Evolutionary conservation across 35 echinoderm and acorn worm genomes (phyloP).

Genomic region (Amphiura filiformis): DNA sequence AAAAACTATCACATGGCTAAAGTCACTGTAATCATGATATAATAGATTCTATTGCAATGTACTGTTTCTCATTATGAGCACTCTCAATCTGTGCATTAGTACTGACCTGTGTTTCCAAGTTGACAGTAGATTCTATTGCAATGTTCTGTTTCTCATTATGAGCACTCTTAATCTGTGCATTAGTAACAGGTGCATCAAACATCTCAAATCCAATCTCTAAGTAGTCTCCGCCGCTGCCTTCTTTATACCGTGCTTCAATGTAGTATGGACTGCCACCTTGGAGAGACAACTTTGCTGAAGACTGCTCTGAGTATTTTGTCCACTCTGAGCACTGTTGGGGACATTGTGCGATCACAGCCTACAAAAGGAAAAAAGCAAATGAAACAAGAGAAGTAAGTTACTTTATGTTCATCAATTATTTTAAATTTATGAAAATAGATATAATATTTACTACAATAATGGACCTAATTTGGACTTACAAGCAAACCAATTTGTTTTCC

Average conservation of each 20-base stretch:
- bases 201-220: conserved; percentile 35
- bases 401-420: too few relatives aligned
- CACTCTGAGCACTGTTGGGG: background rate
- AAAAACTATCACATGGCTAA: too few relatives aligned
- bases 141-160: conserved; percentile 39
- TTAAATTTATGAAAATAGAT: too few relatives aligned
- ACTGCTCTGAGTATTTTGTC: background rate
- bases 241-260: conserved; percentile 23
- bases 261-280: conserved; percentile 23
- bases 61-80: conserved; percentile 38
- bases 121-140: conserved; percentile 9
- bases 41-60: conserved; percentile 2
- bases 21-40: too few relatives aligned
- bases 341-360: background rate
- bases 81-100: background rate
- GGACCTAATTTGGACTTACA: too few relatives aligned
- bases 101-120: conserved; percentile 42
- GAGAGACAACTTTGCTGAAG: background rate
- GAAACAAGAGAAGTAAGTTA: too few relatives aligned
- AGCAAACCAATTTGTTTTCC: too few relatives aligned
- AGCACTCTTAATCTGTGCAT: background rate
- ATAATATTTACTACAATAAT: too few relatives aligned
- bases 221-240: background rate
- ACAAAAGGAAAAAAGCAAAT: too few relatives aligned
- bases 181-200: conserved; percentile 22